Base-by-base conservation (phyloP, 2,113 vertebrate genomes). In the Pandion haliaetus region DNA sequence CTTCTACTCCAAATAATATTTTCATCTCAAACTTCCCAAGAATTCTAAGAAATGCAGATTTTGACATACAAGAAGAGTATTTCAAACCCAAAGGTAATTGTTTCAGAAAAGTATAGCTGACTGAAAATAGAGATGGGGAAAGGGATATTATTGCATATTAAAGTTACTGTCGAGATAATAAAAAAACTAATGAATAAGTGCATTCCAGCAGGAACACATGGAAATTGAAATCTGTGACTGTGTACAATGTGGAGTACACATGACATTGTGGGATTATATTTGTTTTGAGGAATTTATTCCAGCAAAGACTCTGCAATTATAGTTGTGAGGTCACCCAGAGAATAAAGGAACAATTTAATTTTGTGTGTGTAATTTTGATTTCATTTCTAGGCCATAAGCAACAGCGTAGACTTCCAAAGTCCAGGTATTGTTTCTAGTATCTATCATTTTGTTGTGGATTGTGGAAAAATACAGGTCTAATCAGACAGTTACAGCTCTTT, bases 401-500 rank as follows among this genome's bases (percentile, higher is more conserved):
- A 45, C 23, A 45, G 2, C 2, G 0, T 1, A 55, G 50, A 32
- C 4, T 59, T 86, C 32, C 42, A 28, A 89, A 78, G 5, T 71
- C 34, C 28, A 62, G 24, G 6, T 24, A 54, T 42, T 76, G 1
- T 57, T 49, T 80, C 13, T 91, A 29, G 2, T 6, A 50, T 38
- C 17, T n/a, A 10, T 55, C 0, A 8, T 55, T 63, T 76, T 61
- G 13, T 83, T 45, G 4, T 0, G 1, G 19, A 29, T 71, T 88
- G 85, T 71, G 55, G 63, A 85, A 50, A 4, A 54, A 74, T 88
- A 59, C 3, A 55, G 6, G 0, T 65, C 38, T 23, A 42, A 55
- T 28, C 14, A 57, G 49, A 72, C 5, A 72, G 52, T 32, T 72
- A 28, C 5, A 44, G 5, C 5, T 52, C 4, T 50, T 70, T 18